Percentiles rank a stretch among this genome's conserved stretches.
phyloP scores from a whole-genome alignment of 2,113 vertebrate species.

The Pelobates fuscus region DNA sequence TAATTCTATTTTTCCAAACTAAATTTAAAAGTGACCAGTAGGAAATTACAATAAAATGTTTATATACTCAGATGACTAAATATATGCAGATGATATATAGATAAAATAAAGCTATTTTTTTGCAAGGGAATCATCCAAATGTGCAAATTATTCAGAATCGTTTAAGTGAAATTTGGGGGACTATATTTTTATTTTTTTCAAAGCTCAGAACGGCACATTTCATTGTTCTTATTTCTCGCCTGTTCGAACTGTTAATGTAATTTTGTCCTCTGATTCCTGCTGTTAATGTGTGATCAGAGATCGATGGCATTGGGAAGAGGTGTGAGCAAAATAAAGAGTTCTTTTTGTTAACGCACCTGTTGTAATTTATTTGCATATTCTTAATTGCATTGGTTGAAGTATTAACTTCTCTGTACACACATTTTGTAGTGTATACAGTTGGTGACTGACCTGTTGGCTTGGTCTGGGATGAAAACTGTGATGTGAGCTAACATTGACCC shows the following conservation, averaged over 20 bases:
- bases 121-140: constrained; percentile 22
- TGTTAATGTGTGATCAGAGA: constrained; percentile 28
- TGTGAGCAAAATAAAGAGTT: constrained; percentile 34
- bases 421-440: no score
- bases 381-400: background rate
- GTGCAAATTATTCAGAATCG: constrained; percentile 30
- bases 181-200: constrained; percentile 1
- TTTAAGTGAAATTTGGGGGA: background rate
- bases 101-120: constrained; percentile 45
- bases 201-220: constrained; percentile 15
- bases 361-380: background rate
- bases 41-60: constrained; percentile 8
- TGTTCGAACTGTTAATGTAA: constrained; percentile 25
- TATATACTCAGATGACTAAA: constrained; percentile 27
- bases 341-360: constrained; percentile 25
- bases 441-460: no score
- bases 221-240: constrained; percentile 28
- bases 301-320: constrained; percentile 14
- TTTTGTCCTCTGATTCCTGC: constrained; percentile 18
- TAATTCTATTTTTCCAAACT: background rate
- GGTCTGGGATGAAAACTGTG: no score
- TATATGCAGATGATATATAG: constrained; percentile 39
- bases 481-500: no score
- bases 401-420: no score
- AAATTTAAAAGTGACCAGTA: background rate